Base-by-base conservation (phyloP, 2,888 invertebrate genomes). In the Andrena flavipes region DNA sequence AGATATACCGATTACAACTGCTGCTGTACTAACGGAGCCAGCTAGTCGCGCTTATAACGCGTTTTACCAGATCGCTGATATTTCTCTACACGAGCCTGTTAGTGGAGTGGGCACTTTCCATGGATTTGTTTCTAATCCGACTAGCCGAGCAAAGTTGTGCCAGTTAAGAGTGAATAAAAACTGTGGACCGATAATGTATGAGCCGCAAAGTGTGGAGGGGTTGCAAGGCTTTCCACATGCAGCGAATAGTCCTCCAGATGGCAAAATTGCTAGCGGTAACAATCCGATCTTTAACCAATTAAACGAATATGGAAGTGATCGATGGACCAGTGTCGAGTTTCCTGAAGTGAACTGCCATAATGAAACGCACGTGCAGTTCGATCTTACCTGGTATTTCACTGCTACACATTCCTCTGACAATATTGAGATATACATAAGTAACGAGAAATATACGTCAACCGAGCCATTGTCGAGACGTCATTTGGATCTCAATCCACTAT, bases 151-250 rank as follows among this genome's bases (percentile, higher is more conserved):
- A 2, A 64, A 13, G 2, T 29, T 79, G 16, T 79, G 79, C 10
- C n/a, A 59, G 16, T 2, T 49, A 3, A 59, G 49, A 6, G 8
- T 63, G 2, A 79, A 79, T 30, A 23, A 29, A 7, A 0, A 79
- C 5, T 79, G 79, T 5, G 79, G 79, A 1, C 0, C 0, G 0
- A n/a, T 76, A 49, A 10, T 0, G 8, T 64, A 79, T 54, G 79
- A 79, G 23, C 79, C 79, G 5, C 79, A 79, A 6, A 79, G 79
- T 16, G 33, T 79, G 2, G 79, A 79, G 16, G 79, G 56, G 7
- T 69, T 33, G 0, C 48, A 79, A 59, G 76, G 69, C 0, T 79
- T 79, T 4, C 79, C 79, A 0, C 0, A 64, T 8, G 10, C 1
- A 0, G 0, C 0, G 0, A 0, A 3, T 0, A 79, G 76, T 3